Conservation (phyloP, 2,113 vertebrate species). For the Scophthalmus maximus region DNA sequence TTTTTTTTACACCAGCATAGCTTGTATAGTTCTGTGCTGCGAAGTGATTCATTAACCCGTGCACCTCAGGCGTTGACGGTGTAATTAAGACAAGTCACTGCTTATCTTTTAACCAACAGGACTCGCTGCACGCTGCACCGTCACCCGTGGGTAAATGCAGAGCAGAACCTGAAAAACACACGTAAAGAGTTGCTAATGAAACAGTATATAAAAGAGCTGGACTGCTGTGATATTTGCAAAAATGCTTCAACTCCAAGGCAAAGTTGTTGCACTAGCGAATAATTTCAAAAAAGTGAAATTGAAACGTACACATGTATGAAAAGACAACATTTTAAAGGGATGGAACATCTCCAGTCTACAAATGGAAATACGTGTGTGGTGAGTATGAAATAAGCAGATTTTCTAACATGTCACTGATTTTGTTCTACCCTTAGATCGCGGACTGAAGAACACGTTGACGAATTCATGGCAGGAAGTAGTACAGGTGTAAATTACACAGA, state of each 20-base stretch:
- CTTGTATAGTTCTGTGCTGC: neutral
- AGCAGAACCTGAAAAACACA: neutral
- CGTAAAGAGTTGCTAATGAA: neutral
- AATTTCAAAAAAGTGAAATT: neutral
- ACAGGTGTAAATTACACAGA: neutral
- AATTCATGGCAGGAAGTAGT: neutral
- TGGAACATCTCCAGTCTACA: neutral
- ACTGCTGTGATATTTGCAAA: no score
- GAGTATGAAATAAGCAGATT: neutral
- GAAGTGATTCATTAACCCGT: conserved; percentile 50
- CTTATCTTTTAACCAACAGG: conserved; percentile 24
- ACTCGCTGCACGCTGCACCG: neutral
- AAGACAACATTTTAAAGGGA: neutral
- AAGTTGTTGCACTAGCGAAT: neutral
- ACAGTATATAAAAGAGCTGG: no score
- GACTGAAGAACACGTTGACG: neutral
- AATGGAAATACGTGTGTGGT: neutral
- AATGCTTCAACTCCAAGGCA: neutral
- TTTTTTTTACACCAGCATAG: conserved; percentile 8
- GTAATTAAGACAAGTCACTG: conserved; percentile 40
- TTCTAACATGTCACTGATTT: neutral
- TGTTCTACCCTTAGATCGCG: neutral
- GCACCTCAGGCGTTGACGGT: conserved; percentile 15
- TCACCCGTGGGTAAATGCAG: neutral
- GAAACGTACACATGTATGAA: neutral